Evolutionary conservation across 2,888 invertebrate species (phyloP).

Genomic region (Xanthia icteritia): DNA sequence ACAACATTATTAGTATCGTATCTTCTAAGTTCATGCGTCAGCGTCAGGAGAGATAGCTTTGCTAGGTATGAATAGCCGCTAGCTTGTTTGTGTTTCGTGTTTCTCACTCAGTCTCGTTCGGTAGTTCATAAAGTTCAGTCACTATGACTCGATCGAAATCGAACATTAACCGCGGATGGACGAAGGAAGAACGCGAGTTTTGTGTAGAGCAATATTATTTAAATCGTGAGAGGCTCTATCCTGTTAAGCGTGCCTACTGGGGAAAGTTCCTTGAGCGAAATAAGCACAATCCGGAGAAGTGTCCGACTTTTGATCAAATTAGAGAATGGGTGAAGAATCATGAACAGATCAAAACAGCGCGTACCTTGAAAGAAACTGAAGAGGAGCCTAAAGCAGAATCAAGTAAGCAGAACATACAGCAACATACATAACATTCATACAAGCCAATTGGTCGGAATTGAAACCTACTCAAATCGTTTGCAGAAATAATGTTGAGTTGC

Average conservation of each 20-base stretch:
- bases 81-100: not conserved
- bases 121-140: not conserved
- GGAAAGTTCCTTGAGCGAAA: too few species aligned
- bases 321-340: constrained; percentile 8
- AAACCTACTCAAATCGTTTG: not conserved
- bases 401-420: not conserved
- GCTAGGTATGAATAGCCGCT: not conserved
- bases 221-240: not conserved
- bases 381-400: not conserved
- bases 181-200: constrained; percentile 19
- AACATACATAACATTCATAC: not conserved
- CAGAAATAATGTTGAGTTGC: not conserved
- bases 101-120: constrained; percentile 12
- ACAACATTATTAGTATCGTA: constrained; percentile 10
- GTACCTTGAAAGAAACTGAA: not conserved
- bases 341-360: constrained; percentile 3
- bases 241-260: not conserved
- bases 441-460: not conserved
- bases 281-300: not conserved
- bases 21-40: not conserved
- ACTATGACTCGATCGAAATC: not conserved
- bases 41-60: not conserved
- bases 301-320: not conserved
- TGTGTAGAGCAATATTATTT: constrained; percentile 16
- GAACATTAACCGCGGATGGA: not conserved